A percentile compares a stretch with the other conserved stretches of the same genome.
Evolutionary conservation across 2,888 invertebrate species (phyloP).

Genomic region (Horisme vitalbata): DNA sequence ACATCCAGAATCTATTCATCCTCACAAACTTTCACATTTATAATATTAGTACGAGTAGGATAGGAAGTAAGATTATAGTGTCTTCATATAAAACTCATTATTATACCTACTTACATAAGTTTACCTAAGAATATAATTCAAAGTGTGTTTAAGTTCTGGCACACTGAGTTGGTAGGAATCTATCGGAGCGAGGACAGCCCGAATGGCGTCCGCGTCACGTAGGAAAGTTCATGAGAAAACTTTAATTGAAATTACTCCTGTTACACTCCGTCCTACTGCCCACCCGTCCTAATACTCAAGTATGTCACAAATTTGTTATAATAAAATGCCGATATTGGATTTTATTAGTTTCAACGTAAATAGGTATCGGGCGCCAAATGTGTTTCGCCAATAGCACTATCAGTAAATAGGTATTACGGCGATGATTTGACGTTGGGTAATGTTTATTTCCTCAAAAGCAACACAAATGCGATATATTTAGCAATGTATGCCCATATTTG

Average conservation of each 20-base stretch:
- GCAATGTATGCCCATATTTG: conserved; percentile 20
- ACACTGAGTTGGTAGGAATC: conserved; percentile 7
- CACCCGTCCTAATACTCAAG: neutral
- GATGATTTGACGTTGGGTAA: conserved; percentile 1
- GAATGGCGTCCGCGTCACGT: conserved; percentile 26
- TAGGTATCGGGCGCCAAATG: conserved; percentile 15
- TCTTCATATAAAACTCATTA: too few species aligned
- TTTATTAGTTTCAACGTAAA: conserved; percentile 14
- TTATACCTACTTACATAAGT: too few species aligned
- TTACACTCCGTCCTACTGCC: conserved; percentile 4
- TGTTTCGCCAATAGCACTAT: conserved; percentile 17
- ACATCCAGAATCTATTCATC: too few species aligned
- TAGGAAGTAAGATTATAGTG: too few species aligned
- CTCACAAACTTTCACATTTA: too few species aligned
- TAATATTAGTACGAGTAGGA: too few species aligned
- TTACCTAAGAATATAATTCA: too few species aligned
- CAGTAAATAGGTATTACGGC: conserved; percentile 15
- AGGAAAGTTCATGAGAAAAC: conserved; percentile 57
- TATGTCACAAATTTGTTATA: neutral
- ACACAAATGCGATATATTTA: conserved; percentile 6
- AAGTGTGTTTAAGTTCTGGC: too few species aligned
- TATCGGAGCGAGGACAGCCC: conserved; percentile 21
- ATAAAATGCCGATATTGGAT: conserved; percentile 2
- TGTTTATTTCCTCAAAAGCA: conserved; percentile 3
- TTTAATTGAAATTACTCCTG: conserved; percentile 65